phyloP scores from a whole-genome alignment of 2,113 vertebrate species.

The Pelodiscus sinensis region DNA sequence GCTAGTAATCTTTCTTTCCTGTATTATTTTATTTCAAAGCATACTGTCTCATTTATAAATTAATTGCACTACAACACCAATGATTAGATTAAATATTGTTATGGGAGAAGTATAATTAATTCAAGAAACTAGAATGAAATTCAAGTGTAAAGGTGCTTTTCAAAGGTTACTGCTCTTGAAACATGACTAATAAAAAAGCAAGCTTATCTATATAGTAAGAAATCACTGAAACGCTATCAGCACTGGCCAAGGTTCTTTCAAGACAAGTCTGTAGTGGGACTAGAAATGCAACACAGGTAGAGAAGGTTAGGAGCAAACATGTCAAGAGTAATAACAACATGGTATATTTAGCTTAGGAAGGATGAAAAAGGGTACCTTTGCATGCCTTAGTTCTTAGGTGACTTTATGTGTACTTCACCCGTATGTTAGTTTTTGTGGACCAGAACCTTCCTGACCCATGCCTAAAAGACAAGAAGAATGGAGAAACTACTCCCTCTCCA shows the following conservation, averaged over 20 bases:
- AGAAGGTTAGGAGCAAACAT: neutral
- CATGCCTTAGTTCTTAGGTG: neutral
- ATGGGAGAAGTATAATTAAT: conserved; percentile 1
- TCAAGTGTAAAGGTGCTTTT: conserved; percentile 1
- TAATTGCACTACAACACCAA: neutral
- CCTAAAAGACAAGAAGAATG: neutral
- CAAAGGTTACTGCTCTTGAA: neutral
- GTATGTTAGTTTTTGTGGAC: neutral
- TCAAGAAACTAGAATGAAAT: neutral
- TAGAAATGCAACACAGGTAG: accelerated
- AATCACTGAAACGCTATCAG: neutral
- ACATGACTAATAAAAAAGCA: neutral
- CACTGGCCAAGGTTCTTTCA: neutral
- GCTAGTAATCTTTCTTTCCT: conserved; percentile 11
- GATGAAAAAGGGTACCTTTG: neutral
- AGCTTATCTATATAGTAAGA: neutral
- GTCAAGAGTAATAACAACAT: neutral
- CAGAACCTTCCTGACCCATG: neutral
- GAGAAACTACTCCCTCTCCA: neutral
- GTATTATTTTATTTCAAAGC: conserved; percentile 48
- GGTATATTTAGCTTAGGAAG: neutral
- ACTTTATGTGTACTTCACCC: neutral
- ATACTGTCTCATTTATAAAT: conserved; percentile 29
- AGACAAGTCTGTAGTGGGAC: accelerated
- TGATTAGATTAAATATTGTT: conserved; percentile 12